A percentile compares a stretch with the other conserved stretches of the same genome.
phyloP scores from a whole-genome alignment of 2,113 vertebrate genomes.

The Edolisoma coerulescens region DNA sequence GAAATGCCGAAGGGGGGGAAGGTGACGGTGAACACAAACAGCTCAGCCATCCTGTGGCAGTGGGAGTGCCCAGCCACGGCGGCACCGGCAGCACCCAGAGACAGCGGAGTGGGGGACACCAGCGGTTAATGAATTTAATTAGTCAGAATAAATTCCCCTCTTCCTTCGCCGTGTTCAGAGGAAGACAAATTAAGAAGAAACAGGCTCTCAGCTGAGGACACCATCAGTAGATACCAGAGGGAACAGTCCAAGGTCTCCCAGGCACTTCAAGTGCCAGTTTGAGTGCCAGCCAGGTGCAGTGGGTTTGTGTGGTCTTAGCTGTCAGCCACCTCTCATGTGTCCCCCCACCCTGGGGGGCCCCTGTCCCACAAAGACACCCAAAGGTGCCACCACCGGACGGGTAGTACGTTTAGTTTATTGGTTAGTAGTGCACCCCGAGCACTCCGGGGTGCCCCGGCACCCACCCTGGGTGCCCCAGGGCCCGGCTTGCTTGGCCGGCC shows the following conservation, averaged over 20 bases:
- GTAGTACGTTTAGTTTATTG: slow-evolving; percentile 40
- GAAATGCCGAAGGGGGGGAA: not conserved
- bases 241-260: not conserved
- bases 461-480: not conserved
- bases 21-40: not conserved
- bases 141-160: not conserved
- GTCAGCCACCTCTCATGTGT: not conserved
- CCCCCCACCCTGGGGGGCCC: too few species aligned
- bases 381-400: not conserved
- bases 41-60: not conserved
- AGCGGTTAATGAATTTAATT: not conserved
- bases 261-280: not conserved
- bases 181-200: not conserved
- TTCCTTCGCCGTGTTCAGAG: not conserved
- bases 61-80: rapidly evolving
- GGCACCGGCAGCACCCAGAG: not conserved
- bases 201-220: not conserved
- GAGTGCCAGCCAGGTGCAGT: rapidly evolving
- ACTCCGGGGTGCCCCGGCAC: not conserved
- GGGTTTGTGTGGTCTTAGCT: not conserved
- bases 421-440: slow-evolving; percentile 11
- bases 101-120: not conserved
- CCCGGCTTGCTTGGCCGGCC: rapidly evolving
- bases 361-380: not conserved
- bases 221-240: not conserved